phyloP scores from a whole-genome alignment of 2,797 vertebrate genomes.

The Steatocranus sp. region DNA sequence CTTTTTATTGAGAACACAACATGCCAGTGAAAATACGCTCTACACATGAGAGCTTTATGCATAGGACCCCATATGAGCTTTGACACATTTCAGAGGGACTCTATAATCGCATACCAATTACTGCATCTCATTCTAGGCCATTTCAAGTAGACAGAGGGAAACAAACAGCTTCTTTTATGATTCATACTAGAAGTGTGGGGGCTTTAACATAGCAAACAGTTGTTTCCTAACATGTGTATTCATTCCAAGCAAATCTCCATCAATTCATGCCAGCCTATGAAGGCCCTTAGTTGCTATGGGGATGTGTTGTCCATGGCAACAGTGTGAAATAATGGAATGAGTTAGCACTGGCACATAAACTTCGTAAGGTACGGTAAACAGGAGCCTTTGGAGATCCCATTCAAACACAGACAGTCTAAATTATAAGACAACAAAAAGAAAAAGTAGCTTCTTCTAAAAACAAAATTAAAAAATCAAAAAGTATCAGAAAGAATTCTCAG shows the following conservation, averaged over 20 bases:
- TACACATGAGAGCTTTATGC: background rate
- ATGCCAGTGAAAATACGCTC: slow-evolving; percentile 21
- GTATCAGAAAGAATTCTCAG: background rate
- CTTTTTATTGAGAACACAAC: slow-evolving; percentile 54
- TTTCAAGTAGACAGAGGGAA: slow-evolving; percentile 1
- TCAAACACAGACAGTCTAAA: background rate
- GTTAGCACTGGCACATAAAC: slow-evolving; percentile 16
- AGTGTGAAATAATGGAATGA: slow-evolving; percentile 29
- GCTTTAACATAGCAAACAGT: slow-evolving; percentile 29
- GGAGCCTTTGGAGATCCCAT: background rate
- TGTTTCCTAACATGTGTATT: slow-evolving; percentile 36
- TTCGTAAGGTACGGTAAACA: slow-evolving; percentile 12
- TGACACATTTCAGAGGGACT: background rate
- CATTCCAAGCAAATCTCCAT: slow-evolving; percentile 25
- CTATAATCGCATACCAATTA: slow-evolving; percentile 18
- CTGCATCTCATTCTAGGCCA: slow-evolving; percentile 19
- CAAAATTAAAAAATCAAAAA: background rate
- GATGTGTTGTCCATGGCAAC: slow-evolving; percentile 72
- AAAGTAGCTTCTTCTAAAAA: background rate
- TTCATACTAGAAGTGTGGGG: slow-evolving; percentile 27
- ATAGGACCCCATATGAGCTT: slow-evolving; percentile 7
- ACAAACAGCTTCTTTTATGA: slow-evolving; percentile 16
- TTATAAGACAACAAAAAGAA: background rate
- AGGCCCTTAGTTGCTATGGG: slow-evolving; percentile 66
- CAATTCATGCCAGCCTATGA: slow-evolving; percentile 38